Evolutionary conservation across 2,888 invertebrate genomes (phyloP), one percentile per base, ranked within the genome.

Genomic region (Eupelmus urozonus): DNA sequence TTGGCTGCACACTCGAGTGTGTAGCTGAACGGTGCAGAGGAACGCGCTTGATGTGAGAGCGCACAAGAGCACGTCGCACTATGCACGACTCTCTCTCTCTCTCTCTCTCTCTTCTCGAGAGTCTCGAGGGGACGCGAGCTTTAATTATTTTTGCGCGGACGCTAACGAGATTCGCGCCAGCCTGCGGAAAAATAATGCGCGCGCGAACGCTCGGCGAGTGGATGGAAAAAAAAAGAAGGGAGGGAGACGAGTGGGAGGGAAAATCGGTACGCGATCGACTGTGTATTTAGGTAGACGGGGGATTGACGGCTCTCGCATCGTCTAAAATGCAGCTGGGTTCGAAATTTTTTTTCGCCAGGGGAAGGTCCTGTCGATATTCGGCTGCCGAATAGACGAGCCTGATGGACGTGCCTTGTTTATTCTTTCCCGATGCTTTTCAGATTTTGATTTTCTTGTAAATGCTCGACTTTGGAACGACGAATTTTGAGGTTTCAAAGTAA

Each of bases 131-230:
- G 45, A 42, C 80, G 75, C 45, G 59, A 80, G 80, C 69, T 80
- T 80, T 80, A 80, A 80, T 80, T 80, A 80, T 80, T 80, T 80
- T 80, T 75, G 59, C 72, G n/a, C n/a, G n/a, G n/a, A n/a, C 75
- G 78, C 75, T 78, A 80, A 80, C 80, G 78, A 80, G 80, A 70
- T 76, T 80, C 80, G 72, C 60, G 57, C 65, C 20, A 2, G 42
- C 7, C 42, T 7, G 53, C 53, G 20, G 27, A 59, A 57, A 57
- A 59, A 59, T 59, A 70, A 70, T 70, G 7, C 25, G 13, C 27
- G 27, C 27, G 9, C 13, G 13, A 57, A 16, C n/a, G 53, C 27
- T 3, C 13, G 57, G n/a, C 57, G 57, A 27, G 16, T 0, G 23
- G 13, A 27, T 25, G 16, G 53, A 16, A 13, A 45, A 16, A 45